These are phyloP conservation scores for Aplocera efformata DNA, from an alignment of 2,888 invertebrate genomes.

Conservation along the genomic window DNA sequence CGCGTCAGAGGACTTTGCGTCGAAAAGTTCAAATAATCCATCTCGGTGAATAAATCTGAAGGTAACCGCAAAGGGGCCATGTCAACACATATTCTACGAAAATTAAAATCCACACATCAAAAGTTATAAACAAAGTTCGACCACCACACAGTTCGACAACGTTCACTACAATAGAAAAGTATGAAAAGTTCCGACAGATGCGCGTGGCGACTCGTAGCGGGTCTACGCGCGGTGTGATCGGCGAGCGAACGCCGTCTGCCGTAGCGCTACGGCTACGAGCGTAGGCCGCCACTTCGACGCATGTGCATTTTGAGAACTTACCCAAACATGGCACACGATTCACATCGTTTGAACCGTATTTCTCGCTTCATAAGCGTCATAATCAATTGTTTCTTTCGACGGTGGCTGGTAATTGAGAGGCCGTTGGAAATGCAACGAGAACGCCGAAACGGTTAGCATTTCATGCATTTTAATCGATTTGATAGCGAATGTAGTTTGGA, in stretches of 20 bases:
- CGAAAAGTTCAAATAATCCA: slow-evolving; percentile 58
- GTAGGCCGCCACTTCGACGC: slow-evolving; percentile 59
- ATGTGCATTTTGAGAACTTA: slow-evolving; percentile 60
- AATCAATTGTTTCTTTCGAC: slow-evolving; percentile 15
- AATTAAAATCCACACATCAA: slow-evolving; percentile 34
- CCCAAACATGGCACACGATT: slow-evolving; percentile 21
- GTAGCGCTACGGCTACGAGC: slow-evolving; percentile 42
- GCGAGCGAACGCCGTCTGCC: slow-evolving; percentile 71
- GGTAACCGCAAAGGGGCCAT: slow-evolving; percentile 68
- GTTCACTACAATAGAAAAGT: slow-evolving; percentile 57
- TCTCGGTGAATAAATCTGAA: slow-evolving; percentile 47
- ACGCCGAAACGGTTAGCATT: slow-evolving; percentile 51
- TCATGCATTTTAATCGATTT: slow-evolving; percentile 53
- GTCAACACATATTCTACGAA: slow-evolving; percentile 26
- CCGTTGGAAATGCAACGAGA: slow-evolving; percentile 55
- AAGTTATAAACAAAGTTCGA: slow-evolving; percentile 21
- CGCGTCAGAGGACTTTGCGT: slow-evolving; percentile 46
- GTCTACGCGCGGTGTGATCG: slow-evolving; percentile 54
- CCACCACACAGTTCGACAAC: slow-evolving; percentile 42
- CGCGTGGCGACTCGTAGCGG: slow-evolving; percentile 51
- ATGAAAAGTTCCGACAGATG: slow-evolving; percentile 65
- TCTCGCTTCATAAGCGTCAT: slow-evolving; percentile 26
- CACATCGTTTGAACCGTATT: slow-evolving; percentile 34
- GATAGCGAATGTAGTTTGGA: slow-evolving; percentile 18
- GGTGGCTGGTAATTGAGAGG: slow-evolving; percentile 40